These are phyloP conservation scores for Anser cygnoides DNA, from an alignment of 2,113 vertebrate species.

Conservation along the genomic window DNA sequence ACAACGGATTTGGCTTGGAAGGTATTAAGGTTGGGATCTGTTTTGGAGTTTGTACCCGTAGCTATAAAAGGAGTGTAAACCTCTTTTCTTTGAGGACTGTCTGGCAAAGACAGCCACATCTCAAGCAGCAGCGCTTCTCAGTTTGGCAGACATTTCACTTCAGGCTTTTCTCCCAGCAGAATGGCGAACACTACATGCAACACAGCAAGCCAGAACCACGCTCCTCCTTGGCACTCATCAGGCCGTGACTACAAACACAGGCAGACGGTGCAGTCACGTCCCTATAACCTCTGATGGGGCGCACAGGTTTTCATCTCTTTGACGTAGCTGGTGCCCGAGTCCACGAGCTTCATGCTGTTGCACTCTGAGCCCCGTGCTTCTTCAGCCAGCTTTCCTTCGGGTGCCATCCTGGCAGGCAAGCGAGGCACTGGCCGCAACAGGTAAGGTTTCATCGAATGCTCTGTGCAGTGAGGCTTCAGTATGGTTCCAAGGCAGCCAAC, in stretches of 20 bases:
- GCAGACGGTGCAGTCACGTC: neutral
- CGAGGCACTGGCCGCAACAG: neutral
- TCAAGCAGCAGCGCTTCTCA: neutral
- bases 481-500: neutral
- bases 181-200: too few relatives aligned
- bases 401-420: neutral
- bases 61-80: too few relatives aligned
- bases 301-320: too few relatives aligned
- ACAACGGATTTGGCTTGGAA: neutral
- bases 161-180: neutral
- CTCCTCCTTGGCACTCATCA: fast-evolving
- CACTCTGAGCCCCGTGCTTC: too few relatives aligned
- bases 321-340: neutral
- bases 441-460: neutral
- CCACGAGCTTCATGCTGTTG: neutral
- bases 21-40: neutral
- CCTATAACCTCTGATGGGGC: fast-evolving
- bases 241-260: too few relatives aligned
- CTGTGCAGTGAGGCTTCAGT: neutral
- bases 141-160: fast-evolving
- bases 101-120: fast-evolving
- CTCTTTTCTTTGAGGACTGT: neutral
- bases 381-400: neutral
- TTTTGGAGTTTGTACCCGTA: neutral
- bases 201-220: fast-evolving